Evolutionary conservation across 2,113 vertebrate species (phyloP), one percentile per base, ranked within the genome.

Genomic region (Stomatorhinus ivindoensis): DNA sequence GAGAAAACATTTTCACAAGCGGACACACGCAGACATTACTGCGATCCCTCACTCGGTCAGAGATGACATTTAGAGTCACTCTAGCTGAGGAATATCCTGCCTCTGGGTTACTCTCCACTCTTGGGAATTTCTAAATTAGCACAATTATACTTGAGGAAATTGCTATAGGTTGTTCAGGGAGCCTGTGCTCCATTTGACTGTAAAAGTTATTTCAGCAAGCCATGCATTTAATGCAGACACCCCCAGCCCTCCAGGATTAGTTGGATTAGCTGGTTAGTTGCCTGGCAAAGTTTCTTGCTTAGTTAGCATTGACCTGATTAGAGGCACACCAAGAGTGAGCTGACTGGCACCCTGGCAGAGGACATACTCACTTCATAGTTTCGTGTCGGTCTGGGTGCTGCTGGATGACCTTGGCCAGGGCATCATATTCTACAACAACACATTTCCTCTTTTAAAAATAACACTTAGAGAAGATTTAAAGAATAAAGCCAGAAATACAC

Each of bases 321-420:
- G 31, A 3, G 31, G 31, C 1, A 1, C 69, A 44, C 2, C 42
- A 17, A 9, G 35, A n/a, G 9, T 24, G 47, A 86, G 35, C 3
- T 19, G 4, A 42, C 0, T 1, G 19, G 19, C 5, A 7, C 80
- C 44, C 19, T 15, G 42, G 21, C 0, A 13, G 39, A 35, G 4
- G 6, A 87, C 2, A 48, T 15, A 87, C 98, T 97, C 94, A 99
- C 98, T 98, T 97, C 87, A 99, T 53, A 8, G 98, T 99, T 94
- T 99, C 97, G 87, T 99, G 98, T 76, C 98, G 96, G 93, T 99
- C 98, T 91, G 98, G 98, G 89, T 99, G 98, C 90, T 98, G 97
- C 91, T 99, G 97, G 91, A 99, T 99, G 82, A 99, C 97, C 95
- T 98, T 99, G 80, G 98, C 98, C 93, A 99, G 96, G 48, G 98